Evolutionary conservation across 2,797 vertebrate genomes (phyloP).

Genomic region (Lycodopsis pacificus): DNA sequence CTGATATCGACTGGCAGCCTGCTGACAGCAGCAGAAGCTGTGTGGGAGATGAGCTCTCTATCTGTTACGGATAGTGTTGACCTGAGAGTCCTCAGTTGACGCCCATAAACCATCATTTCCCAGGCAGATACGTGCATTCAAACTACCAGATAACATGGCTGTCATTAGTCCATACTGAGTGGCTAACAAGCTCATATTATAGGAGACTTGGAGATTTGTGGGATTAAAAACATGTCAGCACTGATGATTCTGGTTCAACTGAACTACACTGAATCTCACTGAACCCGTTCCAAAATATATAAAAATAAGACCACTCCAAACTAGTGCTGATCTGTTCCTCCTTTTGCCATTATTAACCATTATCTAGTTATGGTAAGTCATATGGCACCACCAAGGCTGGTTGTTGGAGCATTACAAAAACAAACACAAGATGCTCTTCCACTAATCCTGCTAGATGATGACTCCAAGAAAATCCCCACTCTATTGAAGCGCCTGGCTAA

Average conservation of each 20-base stretch:
- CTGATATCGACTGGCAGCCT: constrained; percentile 40
- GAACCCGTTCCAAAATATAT: background rate
- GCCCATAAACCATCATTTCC: constrained; percentile 6
- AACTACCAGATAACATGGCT: background rate
- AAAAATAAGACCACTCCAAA: background rate
- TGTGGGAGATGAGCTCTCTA: constrained; percentile 60
- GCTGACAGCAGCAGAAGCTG: constrained; percentile 58
- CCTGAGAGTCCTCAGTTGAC: constrained; percentile 56
- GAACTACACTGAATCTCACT: background rate
- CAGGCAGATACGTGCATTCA: constrained; percentile 9
- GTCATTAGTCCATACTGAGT: background rate
- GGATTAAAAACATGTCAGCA: background rate
- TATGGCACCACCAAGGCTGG: background rate
- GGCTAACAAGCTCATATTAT: background rate
- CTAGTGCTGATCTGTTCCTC: background rate
- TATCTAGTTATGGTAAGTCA: background rate
- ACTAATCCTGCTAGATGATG: background rate
- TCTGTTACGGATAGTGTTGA: constrained; percentile 59
- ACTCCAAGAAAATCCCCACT: background rate
- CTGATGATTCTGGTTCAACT: background rate
- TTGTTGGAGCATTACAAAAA: background rate
- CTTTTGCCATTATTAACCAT: background rate
- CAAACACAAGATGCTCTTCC: background rate
- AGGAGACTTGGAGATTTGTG: background rate
- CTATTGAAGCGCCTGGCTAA: background rate